Base-by-base conservation (phyloP, 2,888 invertebrate species). In the Pseudoips prasinana region DNA sequence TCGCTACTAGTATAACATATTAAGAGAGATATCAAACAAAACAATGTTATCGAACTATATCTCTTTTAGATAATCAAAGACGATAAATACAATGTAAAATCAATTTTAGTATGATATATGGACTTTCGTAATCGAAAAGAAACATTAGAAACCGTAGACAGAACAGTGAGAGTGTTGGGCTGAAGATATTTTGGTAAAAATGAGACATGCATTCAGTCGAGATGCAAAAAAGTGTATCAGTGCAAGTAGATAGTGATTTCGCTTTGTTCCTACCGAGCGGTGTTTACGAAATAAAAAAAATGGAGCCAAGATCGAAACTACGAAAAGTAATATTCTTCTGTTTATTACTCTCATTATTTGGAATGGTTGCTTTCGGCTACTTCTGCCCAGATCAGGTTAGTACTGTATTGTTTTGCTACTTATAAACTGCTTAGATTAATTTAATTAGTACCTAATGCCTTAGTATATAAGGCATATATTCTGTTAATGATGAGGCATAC, bases 301-400 rank as follows among this genome's bases (percentile, higher is more conserved):
- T 95, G 95, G 95, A 95, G 91, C 92, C 94, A 70, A 92, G 94
- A 85, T 93, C 94, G 65, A 93, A 92, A 84, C 90, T 95, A 73
- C 92, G 94, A 74, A 93, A 93, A 89, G 92, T 95, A 75, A 93
- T 94, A 70, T 90, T 95, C 68, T 91, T 96, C 82, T 96, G 96
- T 87, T 90, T 96, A 69, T 91, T 94, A 63, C 90, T 96, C 68
- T 94, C 95, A 57, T 90, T 96, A 50, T 94, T 94, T 74, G 95
- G 96, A 55, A 95, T 96, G 81, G 92, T 96, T 59, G 96, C 95
- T 65, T 94, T 96, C 76, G 96, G 96, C 66, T 96, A 96, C 81
- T 96, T 96, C 73, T 96, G 96, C 75, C 95, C 95, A 50, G 96
- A 96, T 78, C 94, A 95, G 90, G 94, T 94, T 68, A 90, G 91